These are phyloP conservation scores for Iphiclides podalirius DNA, from an alignment of 2,888 invertebrate species.

Conservation along the genomic window DNA sequence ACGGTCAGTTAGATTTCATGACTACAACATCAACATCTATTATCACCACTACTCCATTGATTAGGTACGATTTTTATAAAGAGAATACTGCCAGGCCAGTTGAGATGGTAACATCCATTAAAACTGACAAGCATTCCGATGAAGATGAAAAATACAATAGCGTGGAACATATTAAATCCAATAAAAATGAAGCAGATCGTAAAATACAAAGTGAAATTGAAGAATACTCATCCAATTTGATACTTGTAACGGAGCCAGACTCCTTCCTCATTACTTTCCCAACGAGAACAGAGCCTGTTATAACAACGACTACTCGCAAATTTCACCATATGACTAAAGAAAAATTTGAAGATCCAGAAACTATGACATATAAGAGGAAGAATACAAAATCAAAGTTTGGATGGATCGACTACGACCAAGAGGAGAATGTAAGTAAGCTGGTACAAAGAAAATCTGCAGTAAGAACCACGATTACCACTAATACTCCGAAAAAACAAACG, in stretches of 20 bases:
- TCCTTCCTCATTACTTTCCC: background rate
- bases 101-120: background rate
- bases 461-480: background rate
- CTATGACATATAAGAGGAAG: background rate
- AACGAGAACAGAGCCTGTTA: slow-evolving; percentile 1
- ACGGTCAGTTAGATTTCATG: background rate
- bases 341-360: slow-evolving; percentile 9
- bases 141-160: background rate
- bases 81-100: background rate
- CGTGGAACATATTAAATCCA: background rate
- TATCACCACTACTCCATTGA: slow-evolving; percentile 11
- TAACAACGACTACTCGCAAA: slow-evolving; percentile 7
- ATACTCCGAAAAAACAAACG: background rate
- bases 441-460: background rate
- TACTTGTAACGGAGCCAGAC: background rate
- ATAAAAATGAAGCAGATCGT: background rate
- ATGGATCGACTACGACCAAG: slow-evolving; percentile 17
- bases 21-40: background rate
- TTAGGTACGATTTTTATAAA: slow-evolving; percentile 16
- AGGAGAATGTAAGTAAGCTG: slow-evolving; percentile 5
- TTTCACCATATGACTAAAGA: slow-evolving; percentile 17
- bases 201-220: background rate
- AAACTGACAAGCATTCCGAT: background rate
- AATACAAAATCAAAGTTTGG: slow-evolving; percentile 4
- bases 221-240: background rate